Evolutionary conservation across 2,113 vertebrate species (phyloP), one percentile per base, ranked within the genome.

Genomic region (Rhipidura dahli): DNA sequence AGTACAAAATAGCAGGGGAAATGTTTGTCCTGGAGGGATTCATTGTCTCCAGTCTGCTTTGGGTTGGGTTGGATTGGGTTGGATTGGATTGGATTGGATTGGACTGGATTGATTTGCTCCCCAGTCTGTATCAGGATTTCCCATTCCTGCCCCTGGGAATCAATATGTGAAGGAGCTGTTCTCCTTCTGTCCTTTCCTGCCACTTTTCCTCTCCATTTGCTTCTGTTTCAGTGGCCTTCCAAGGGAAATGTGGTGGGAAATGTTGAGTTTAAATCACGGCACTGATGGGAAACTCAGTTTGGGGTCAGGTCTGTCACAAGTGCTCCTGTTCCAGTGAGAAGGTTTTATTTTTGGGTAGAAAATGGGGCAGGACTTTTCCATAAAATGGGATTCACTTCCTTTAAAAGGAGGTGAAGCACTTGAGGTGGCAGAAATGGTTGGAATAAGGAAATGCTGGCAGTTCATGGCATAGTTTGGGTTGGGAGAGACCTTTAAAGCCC

Each of bases 1-100:
- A 99, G 99, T 98, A 72, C 50, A 87, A 54, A 37, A 47, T 11
- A 19, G 2, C 40, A 19, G 4, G 2, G 20, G n/a, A 22, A 45
- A 14, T 28, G 39, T n/a, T 70, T 60, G 22, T 60, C 12, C 45
- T 64, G 35, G 5, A 5, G 33, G 54, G 59, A 12, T 64, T 64
- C 31, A 8, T 19, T 65, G 31, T 6, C 64, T 47, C 10, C 15
- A 11, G 1, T 4, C 57, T 72, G 23, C 5, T 31, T 27, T 42
- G n/a, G n/a, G n/a, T n/a, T n/a, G n/a, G n/a, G n/a, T n/a, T n/a
- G n/a, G n/a, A n/a, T n/a, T n/a, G n/a, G n/a, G n/a, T n/a, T n/a
- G n/a, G n/a, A n/a, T n/a, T n/a, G n/a, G n/a, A n/a, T n/a, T n/a
- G n/a, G n/a, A n/a, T n/a, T n/a, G n/a, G n/a, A n/a, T n/a, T n/a